Base-by-base conservation (phyloP, 1,140 invertebrate species). In the Drosophila tsacasi region DNA sequence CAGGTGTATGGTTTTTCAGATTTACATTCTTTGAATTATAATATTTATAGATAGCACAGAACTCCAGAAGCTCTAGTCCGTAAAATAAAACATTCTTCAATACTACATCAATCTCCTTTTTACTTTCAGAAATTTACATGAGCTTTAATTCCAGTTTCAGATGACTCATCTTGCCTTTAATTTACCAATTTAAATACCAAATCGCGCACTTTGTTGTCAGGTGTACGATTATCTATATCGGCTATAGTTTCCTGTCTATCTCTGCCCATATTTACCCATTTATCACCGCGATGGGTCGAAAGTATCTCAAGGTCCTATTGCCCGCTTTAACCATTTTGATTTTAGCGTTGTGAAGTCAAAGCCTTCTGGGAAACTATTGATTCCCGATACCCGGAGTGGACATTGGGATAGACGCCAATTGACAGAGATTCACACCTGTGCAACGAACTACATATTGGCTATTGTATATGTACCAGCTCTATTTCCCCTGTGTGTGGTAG, bases 291-390 rank as follows among this genome's bases (percentile, higher is more conserved):
- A 89, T 65, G 40, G 74, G 65, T 37, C 78, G 78, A 50, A 90
- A 89, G 35, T 90, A 81, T 79, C 72, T 84, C 25, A 89, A 58
- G 46, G 85, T 89, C 27, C 85, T 74, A 52, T 90, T 25, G 40
- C 85, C 74, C 10, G 85, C 59, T 32, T 79, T 90, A 32, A 90
- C 81, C 85, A 90, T 89, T 66, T 10, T 19, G 52, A 27, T 37
- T 57, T 2, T 7, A 19, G 9, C 47, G 54, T 50, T 52, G 40
- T 25, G 39, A 25, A 60, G 54, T 47, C 60, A 52, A 55, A 66
- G 78, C 32, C 55, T 25, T 35, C 61, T 52, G 37, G 42, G n/a
- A 40, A 68, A 60, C 39, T 60, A 67, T 77, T 77, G 50, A 68
- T 55, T 54, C 9, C 7, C 23, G 13, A 40, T 21, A 10, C 35